These are phyloP conservation scores for Neosalanx taihuensis DNA, from an alignment of 2,797 vertebrate genomes.

Conservation along the genomic window DNA sequence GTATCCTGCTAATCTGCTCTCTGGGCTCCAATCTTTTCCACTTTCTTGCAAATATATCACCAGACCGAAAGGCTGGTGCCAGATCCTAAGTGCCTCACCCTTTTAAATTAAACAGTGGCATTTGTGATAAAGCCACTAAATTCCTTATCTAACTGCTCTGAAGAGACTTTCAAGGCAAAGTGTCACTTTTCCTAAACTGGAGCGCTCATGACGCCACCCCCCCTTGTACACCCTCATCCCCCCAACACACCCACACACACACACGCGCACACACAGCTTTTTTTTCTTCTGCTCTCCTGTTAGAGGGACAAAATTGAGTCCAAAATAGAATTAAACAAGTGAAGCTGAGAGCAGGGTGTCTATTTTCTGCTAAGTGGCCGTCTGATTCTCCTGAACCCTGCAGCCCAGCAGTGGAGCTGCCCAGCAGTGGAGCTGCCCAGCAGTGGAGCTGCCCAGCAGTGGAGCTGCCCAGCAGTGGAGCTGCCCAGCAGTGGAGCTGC, in stretches of 20 bases:
- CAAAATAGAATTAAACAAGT: constrained; percentile 70
- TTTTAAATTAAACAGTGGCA: constrained; percentile 98
- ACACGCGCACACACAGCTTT: constrained; percentile 23
- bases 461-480: too few relatives aligned
- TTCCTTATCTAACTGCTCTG: constrained; percentile 93
- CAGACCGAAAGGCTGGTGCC: constrained; percentile 82
- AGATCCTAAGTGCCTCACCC: constrained; percentile 90
- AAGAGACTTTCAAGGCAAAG: constrained; percentile 92
- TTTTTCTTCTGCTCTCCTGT: constrained; percentile 59
- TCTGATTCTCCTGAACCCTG: constrained; percentile 35
- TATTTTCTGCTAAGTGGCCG: constrained; percentile 33
- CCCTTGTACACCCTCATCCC: constrained; percentile 38
- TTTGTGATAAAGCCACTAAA: constrained; percentile 99
- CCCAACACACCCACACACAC: constrained; percentile 38
- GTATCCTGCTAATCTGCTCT: constrained; percentile 79
- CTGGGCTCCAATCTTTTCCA: constrained; percentile 73
- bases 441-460: too few relatives aligned
- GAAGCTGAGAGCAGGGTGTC: constrained; percentile 44
- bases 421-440: too few relatives aligned
- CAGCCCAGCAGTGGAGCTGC: constrained; percentile 12
- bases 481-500: too few relatives aligned
- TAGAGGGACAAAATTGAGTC: constrained; percentile 65
- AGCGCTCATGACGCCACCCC: constrained; percentile 58
- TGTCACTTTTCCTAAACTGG: constrained; percentile 82
- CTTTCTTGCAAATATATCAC: constrained; percentile 93